Evolutionary conservation across 2,888 invertebrate species (phyloP).

Genomic region (Anodontia alba): DNA sequence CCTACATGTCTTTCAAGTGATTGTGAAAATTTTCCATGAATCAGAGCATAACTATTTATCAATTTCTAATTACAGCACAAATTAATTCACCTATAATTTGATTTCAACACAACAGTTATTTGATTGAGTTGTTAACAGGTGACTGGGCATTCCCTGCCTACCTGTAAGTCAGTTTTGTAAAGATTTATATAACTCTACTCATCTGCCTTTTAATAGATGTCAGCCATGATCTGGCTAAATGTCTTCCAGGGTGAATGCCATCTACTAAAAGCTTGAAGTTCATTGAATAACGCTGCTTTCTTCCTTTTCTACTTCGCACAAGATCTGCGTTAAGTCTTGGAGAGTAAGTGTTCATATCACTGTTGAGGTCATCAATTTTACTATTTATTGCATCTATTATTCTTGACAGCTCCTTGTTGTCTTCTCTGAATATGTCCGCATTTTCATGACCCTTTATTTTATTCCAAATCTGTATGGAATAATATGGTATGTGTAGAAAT

Average conservation of each 20-base stretch:
- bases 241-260: constrained; percentile 7
- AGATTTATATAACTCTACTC: neutral
- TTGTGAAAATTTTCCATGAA: neutral
- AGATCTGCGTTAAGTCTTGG: constrained; percentile 16
- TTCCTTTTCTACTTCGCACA: neutral
- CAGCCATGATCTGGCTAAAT: constrained; percentile 12
- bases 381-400: neutral
- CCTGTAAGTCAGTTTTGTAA: neutral
- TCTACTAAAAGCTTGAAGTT: constrained; percentile 14
- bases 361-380: constrained; percentile 1
- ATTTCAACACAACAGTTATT: too few species aligned
- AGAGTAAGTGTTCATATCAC: neutral
- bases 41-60: neutral
- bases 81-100: too few species aligned
- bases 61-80: too few species aligned
- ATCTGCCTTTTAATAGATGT: constrained; percentile 1
- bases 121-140: too few species aligned
- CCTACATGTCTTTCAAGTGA: neutral
- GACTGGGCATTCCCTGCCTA: neutral
- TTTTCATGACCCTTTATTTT: constrained; percentile 3
- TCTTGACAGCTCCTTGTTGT: neutral
- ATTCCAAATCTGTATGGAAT: constrained; percentile 11
- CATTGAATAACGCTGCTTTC: constrained; percentile 11
- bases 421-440: neutral
- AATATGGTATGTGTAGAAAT: constrained; percentile 12